phyloP scores from a whole-genome alignment of 2,888 invertebrate species.

The Drosophila sordidapex region DNA sequence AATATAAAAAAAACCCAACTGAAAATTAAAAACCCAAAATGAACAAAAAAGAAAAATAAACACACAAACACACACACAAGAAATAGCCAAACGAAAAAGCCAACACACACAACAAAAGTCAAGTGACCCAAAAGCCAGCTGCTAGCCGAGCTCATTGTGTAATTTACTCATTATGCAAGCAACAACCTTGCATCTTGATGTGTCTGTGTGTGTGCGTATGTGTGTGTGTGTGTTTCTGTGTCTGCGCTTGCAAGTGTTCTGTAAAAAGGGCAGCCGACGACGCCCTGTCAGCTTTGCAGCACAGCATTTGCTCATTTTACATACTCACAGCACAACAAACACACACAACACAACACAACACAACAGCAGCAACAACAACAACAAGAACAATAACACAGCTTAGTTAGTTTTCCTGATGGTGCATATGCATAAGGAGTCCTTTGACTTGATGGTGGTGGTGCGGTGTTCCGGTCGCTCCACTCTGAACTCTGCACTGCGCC shows the following conservation, averaged over 20 bases:
- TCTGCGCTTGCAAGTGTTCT: conserved; percentile 48
- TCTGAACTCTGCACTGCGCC: conserved; percentile 58
- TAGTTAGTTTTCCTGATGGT: conserved; percentile 33
- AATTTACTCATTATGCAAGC: conserved; percentile 81
- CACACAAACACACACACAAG: conserved; percentile 12
- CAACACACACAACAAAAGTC: conserved; percentile 57
- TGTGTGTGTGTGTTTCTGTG: conserved; percentile 25
- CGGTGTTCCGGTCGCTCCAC: conserved; percentile 34
- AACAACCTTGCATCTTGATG: conserved; percentile 28
- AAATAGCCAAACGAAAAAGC: conserved; percentile 21
- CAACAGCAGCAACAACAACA: conserved; percentile 15
- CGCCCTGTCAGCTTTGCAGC: conserved; percentile 27
- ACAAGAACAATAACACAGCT: conserved; percentile 19
- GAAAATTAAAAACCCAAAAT: conserved; percentile 59
- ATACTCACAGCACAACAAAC: conserved; percentile 44
- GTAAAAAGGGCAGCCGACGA: conserved; percentile 38
- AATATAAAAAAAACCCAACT: conserved; percentile 38
- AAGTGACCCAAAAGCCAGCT: conserved; percentile 63
- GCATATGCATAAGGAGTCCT: conserved; percentile 66
- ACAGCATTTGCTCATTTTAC: conserved; percentile 63
- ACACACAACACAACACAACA: conserved; percentile 18
- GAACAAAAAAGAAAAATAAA: conserved; percentile 35
- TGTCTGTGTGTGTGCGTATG: conserved; percentile 20
- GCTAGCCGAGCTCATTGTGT: conserved; percentile 68
- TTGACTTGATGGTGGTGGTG: conserved; percentile 44